A percentile compares a stretch with the other conserved stretches of the same genome.
These are phyloP conservation scores for Salminus brasiliensis DNA, from an alignment of 2,113 vertebrate genomes.

Conservation along the genomic window DNA sequence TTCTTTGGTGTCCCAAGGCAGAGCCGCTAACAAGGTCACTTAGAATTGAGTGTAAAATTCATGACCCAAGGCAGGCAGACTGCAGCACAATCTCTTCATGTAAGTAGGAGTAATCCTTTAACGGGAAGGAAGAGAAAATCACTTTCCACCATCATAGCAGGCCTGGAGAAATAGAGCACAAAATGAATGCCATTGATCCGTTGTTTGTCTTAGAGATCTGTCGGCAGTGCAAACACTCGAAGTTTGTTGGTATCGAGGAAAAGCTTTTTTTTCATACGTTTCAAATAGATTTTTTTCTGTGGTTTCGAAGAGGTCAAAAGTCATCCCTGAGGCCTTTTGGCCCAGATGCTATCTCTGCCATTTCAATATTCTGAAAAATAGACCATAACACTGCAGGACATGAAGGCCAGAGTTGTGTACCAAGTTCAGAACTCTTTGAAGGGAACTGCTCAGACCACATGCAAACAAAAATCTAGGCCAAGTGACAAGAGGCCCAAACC, in stretches of 20 bases:
- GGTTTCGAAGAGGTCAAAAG: background rate
- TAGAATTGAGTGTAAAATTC: constrained; percentile 18
- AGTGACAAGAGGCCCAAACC: too few relatives aligned
- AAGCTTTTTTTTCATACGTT: background rate
- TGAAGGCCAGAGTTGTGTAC: too few relatives aligned
- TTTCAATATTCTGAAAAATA: background rate
- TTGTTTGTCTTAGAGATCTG: background rate
- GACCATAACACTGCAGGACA: background rate
- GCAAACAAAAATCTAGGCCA: too few relatives aligned
- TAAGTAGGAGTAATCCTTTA: background rate
- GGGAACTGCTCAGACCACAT: too few relatives aligned
- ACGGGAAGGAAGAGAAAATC: constrained; percentile 1
- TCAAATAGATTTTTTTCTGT: background rate
- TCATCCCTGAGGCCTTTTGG: background rate
- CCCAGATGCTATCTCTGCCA: background rate
- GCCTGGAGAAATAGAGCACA: background rate
- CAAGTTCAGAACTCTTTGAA: too few relatives aligned
- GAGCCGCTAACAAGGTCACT: constrained; percentile 45
- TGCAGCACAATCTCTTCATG: background rate
- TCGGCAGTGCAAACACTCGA: background rate
- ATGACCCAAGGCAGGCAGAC: constrained; percentile 11
- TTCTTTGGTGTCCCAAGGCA: constrained; percentile 28
- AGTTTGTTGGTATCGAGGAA: background rate
- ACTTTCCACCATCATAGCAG: background rate
- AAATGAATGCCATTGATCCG: background rate